Base-by-base conservation (phyloP, 1,140 invertebrate species). In the Bombus turneri region DNA sequence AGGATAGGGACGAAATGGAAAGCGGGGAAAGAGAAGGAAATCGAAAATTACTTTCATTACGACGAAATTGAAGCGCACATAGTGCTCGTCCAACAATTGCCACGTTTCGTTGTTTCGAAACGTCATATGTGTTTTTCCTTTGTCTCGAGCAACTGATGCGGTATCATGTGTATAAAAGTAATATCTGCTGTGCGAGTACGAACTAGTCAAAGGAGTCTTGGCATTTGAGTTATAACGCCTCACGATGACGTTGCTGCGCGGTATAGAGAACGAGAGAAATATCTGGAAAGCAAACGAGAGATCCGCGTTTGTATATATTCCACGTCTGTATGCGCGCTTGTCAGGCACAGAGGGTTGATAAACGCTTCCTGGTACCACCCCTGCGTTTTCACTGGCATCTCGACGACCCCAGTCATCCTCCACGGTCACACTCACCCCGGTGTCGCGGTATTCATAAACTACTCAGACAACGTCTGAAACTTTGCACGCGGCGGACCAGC, bases 371-470 rank as follows among this genome's bases (percentile, higher is more conserved):
- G 64, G 53, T 59, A 47, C 81, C 53, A 28, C 72, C 57, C 41
- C 83, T 4, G 28, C 83, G 83, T 80, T 85, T 85, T 64, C 83
- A 62, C 37, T 41, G 53, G 71, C 71, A 66, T 83, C 77, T 80
- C 85, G 53, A 75, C 85, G 79, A 73, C 88, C 76, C 64, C 57
- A 76, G 31, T 80, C 69, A 77, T 69, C 53, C 79, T 28, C 59
- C 59, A 28, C 78, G 59, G 75, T 76, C 85, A 91, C 88, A 91
- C 92, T 92, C 91, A 88, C 86, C 83, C 85, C 78, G 57, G 75
- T 81, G 88, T 90, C 81, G 74, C 62, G 86, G 89, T 86, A 92
- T 92, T 92, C 92, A 91, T 90, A 92, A 92, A 92, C 91, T 92
- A 92, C 87, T 90, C 90, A 91, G 91, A 90, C 91, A 88, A 87